Evolutionary conservation across 2,888 invertebrate species (phyloP), one percentile per base, ranked within the genome.

Genomic region (Cosmia pyralina): DNA sequence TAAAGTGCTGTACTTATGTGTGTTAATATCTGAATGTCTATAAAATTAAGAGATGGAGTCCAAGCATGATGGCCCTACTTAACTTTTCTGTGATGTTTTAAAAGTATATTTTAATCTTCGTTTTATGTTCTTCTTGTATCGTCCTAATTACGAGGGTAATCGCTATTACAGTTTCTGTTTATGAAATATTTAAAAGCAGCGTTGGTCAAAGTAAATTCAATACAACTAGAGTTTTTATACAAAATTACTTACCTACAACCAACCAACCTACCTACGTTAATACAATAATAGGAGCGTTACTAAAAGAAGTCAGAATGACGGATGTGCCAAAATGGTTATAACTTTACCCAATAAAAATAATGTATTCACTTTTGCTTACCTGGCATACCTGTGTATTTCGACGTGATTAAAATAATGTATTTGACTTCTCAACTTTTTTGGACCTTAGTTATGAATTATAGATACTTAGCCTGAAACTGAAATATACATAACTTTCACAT

Each of bases 1-100:
- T 89, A 89, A 92, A 93, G 93, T 91, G 92, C 88, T 90, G 87
- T 90, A n/a, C n/a, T n/a, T n/a, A 91, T 90, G 90, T 90, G 87
- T 92, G 91, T 92, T 93, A 92, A 93, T 93, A 93, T 91, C 90
- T 41, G 41, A 41, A 89, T 87, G 89, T 85, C 89, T 89, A 92
- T 94, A 92, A 92, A 93, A 91, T 82, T 77, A 84, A 83, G 80
- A 88, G 90, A 88, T 88, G 83, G 79, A 85, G 82, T 84, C 73
- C 84, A 87, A 85, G 85, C 79, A 87, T 87, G 86, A 87, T 82
- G 82, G 82, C 73, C 77, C 52, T 78, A 83, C 71, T 84, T 80
- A 79, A 83, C 67, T 82, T 72, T 82, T 83, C 72, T 75, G 69
- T 83, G 53, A 80, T 69, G 48, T 53, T n/a, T n/a, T 72, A 81